phyloP scores from a whole-genome alignment of 1,140 invertebrate genomes.

The Parasteatoda tepidariorum region DNA sequence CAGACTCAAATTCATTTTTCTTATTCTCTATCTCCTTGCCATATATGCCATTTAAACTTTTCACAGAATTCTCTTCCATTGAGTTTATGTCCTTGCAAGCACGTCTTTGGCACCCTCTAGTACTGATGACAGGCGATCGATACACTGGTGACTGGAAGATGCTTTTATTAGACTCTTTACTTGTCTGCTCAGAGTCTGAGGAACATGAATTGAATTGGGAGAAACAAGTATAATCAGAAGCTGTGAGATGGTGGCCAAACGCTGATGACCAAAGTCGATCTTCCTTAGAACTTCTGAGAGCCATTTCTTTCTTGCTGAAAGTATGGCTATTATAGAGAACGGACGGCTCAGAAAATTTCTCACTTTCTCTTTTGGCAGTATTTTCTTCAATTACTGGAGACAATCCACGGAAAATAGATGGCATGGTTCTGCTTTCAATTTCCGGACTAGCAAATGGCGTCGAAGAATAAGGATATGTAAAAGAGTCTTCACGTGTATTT shows the following conservation, averaged over 20 bases:
- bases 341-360: background rate
- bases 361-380: background rate
- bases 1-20: background rate
- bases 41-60: background rate
- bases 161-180: background rate
- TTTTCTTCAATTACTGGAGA: slow-evolving; percentile 12
- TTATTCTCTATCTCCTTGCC: background rate
- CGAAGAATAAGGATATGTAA: slow-evolving; percentile 2
- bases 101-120: too few species aligned
- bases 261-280: background rate
- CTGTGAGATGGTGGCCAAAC: background rate
- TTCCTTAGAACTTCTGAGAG: background rate
- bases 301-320: background rate
- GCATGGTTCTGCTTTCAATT: background rate
- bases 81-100: background rate
- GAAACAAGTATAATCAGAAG: background rate
- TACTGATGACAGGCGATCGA: background rate
- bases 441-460: slow-evolving; percentile 10
- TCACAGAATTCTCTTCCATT: background rate
- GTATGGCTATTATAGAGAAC: background rate
- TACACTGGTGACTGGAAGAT: background rate
- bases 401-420: background rate
- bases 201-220: background rate
- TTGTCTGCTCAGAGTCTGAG: background rate
- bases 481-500: slow-evolving; percentile 5